Base-by-base conservation (phyloP, 2,797 vertebrate genomes). In the Thunnus albacares region DNA sequence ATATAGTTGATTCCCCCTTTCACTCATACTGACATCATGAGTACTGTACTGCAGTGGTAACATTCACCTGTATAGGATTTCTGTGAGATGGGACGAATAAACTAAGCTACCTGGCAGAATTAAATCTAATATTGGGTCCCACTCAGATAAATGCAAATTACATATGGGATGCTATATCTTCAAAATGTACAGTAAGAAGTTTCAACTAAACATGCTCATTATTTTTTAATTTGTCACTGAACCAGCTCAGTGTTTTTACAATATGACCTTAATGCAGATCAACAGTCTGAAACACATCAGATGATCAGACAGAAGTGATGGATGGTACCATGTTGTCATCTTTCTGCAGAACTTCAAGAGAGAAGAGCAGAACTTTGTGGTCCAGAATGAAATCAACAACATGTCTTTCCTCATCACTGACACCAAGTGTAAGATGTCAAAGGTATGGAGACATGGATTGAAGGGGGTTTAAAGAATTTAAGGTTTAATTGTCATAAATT, bases 321-420 rank as follows among this genome's bases (percentile, higher is more conserved):
- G 4, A 20, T 1, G 3, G 3, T 74, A 6, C 47, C 26, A 9
- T 75, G 18, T 53, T 75, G 3, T 68, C 33, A 15, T 79, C 26
- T 65, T 5, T 51, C 89, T 91, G 45, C 89, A 99, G 98, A 99
- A 99, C 94, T 99, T 99, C 93, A 99, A 98, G 92, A 96, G 98
- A 65, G 98, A 99, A 89, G 98, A 99, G 65, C 98, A 99, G 92
- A 99, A 99, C 85, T 99, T 99, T 59, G 98, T 99, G 68, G 97
- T 99, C 58, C 97, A 98, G 93, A 99, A 99, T 89, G 98, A 99
- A 94, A 99, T 99, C 94, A 99, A 99, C 95, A 99, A 99, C 77
- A 99, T 99, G 98, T 98, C 97, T 24, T 99, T 99, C 86, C 97
- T 99, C 62, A 98, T 99, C 86, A 97, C 96, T 18, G 97, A 99